Percentiles rank a stretch among this genome's conserved stretches.
These are phyloP conservation scores for Piaya cayana DNA, from an alignment of 2,113 vertebrate genomes.

Conservation along the genomic window DNA sequence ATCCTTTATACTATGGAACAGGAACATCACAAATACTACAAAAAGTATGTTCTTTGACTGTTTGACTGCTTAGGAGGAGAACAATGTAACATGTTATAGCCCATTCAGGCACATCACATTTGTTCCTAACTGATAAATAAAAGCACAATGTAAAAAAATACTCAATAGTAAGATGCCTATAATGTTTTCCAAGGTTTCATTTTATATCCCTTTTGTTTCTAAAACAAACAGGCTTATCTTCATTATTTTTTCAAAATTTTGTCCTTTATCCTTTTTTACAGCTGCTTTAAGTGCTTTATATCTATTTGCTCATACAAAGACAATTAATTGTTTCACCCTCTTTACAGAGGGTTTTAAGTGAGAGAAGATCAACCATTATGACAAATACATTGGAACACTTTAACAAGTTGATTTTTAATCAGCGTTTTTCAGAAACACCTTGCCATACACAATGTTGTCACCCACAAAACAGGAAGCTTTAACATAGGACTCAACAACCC, in stretches of 20 bases:
- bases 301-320: neutral
- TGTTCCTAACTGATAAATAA: neutral
- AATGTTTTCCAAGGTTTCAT: neutral
- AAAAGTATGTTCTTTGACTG: neutral
- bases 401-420: neutral
- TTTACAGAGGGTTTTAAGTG: neutral
- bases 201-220: neutral
- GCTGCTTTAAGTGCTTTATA: neutral
- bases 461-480: conserved; percentile 40
- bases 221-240: neutral
- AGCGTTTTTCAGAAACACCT: neutral
- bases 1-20: neutral
- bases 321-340: neutral
- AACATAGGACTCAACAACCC: neutral
- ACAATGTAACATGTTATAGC: neutral
- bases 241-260: neutral
- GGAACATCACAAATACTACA: neutral
- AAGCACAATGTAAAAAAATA: neutral
- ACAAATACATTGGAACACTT: neutral
- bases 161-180: neutral
- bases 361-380: neutral
- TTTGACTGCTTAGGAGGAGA: neutral
- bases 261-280: neutral
- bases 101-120: neutral
- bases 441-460: neutral